Conservation (phyloP, 2,797 vertebrate species). For the Poeciliopsis gracilis region DNA sequence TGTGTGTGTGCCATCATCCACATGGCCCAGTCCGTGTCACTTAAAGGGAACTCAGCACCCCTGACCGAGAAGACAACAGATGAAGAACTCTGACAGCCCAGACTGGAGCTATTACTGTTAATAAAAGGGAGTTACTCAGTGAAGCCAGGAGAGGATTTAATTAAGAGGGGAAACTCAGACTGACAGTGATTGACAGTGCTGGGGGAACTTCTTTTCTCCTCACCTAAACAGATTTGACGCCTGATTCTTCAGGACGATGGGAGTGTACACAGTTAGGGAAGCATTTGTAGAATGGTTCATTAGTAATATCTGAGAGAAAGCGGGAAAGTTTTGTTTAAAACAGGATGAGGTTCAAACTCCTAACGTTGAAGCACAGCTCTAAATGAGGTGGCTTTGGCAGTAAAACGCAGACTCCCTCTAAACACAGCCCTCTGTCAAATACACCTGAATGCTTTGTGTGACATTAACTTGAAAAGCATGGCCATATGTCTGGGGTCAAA, state of each 20-base stretch:
- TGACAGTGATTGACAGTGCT: constrained; percentile 25
- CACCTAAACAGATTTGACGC: constrained; percentile 37
- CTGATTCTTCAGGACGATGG: constrained; percentile 30
- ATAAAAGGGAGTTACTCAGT: constrained; percentile 50
- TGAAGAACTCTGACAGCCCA: constrained; percentile 46
- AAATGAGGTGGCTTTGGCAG: background rate
- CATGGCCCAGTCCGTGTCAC: constrained; percentile 38
- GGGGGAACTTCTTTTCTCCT: constrained; percentile 24
- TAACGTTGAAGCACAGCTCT: background rate
- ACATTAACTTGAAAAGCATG: constrained; percentile 35
- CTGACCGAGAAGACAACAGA: constrained; percentile 51
- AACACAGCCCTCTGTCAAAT: background rate
- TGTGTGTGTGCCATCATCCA: constrained; percentile 13
- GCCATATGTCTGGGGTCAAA: constrained; percentile 15
- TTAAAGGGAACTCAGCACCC: constrained; percentile 28
- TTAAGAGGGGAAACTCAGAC: constrained; percentile 44
- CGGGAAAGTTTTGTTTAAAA: background rate
- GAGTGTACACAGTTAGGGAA: constrained; percentile 10
- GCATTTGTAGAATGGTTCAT: background rate
- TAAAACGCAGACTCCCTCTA: background rate
- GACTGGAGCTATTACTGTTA: constrained; percentile 49
- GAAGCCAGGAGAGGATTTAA: constrained; percentile 41
- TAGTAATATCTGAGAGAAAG: background rate
- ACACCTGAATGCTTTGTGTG: constrained; percentile 25
- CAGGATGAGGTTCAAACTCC: background rate